Evolutionary conservation across 2,888 invertebrate species (phyloP).

Genomic region (Polymixis lichenea): DNA sequence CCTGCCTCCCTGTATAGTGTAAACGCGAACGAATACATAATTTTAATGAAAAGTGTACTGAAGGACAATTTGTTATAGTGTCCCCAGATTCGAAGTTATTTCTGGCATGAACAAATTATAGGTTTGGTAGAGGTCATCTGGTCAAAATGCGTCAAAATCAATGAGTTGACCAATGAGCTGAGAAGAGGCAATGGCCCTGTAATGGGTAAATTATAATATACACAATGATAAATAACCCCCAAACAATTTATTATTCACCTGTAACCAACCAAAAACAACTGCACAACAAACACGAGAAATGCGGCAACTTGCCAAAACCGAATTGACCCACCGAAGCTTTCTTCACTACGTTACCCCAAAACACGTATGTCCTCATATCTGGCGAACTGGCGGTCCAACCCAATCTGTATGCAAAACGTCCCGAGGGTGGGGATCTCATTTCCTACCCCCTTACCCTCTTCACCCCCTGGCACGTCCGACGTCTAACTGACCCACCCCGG

Average conservation of each 20-base stretch:
- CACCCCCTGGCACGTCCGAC: constrained; percentile 61
- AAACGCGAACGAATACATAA: neutral
- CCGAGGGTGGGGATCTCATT: constrained; percentile 70
- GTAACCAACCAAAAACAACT: constrained; percentile 16
- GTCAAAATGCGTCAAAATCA: neutral
- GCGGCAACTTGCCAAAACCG: constrained; percentile 51
- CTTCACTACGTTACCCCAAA: constrained; percentile 45
- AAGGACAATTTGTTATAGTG: neutral
- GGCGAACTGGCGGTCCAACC: constrained; percentile 55
- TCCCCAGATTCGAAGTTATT: neutral
- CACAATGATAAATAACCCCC: neutral
- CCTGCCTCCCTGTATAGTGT: no score
- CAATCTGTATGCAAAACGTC: constrained; percentile 77
- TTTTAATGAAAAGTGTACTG: neutral
- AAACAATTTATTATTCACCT: constrained; percentile 18
- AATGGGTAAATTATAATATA: neutral
- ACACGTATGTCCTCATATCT: constrained; percentile 68
- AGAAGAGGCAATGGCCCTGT: neutral
- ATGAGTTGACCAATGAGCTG: neutral
- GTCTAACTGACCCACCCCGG: constrained; percentile 67
- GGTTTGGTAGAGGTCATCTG: neutral
- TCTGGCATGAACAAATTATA: neutral
- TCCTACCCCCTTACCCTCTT: constrained; percentile 52
- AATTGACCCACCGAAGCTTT: constrained; percentile 40
- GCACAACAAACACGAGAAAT: constrained; percentile 33